Evolutionary conservation across 2,888 invertebrate species (phyloP), one percentile per base, ranked within the genome.

Genomic region (Sphaeridia pumilis): DNA sequence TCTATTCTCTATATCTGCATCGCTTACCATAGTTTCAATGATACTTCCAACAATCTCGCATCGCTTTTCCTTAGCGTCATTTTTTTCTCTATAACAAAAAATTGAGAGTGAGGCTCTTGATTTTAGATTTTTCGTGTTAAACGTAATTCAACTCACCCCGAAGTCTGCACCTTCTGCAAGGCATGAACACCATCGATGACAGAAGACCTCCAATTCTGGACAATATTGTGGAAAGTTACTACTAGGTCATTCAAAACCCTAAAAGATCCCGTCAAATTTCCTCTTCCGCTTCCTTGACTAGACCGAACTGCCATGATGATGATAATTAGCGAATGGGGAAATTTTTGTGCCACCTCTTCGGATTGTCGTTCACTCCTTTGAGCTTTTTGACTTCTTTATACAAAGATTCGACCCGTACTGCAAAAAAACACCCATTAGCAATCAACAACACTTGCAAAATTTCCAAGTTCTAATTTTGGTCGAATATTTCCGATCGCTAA

Each of bases 341-440:
- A n/a, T n/a, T n/a, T n/a, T n/a, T n/a, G 47, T 43, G 52, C 51
- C 54, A 53, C 27, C 31, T 14, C 17, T 38, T 38, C 17, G 17
- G 7, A 17, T 38, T 38, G 17, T 38, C 4, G 25, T 43, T 52
- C 26, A 58, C 43, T 45, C 87, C 87, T 66, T 83, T 79, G 38
- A 89, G 75, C 71, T 81, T 84, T 70, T 82, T 86, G 65, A 76
- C 75, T 69, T 90, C 89, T 65, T 76, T 76, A 67, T 84, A 85
- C 0, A 84, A 68, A 25, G 74, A 73, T 21, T 74, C 72, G 59
- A 71, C 67, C 69, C 82, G 83, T 67, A 88, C 88, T 87, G 76
- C 59, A 82, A 79, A 52, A 61, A 63, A 66, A 62, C 56, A 56
- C 36, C 14, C 14, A 31, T 44, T 34, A 46, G 43, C 38, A 52